Evolutionary conservation across 1,140 invertebrate genomes (phyloP).

Genomic region (Drosophila oshimai): DNA sequence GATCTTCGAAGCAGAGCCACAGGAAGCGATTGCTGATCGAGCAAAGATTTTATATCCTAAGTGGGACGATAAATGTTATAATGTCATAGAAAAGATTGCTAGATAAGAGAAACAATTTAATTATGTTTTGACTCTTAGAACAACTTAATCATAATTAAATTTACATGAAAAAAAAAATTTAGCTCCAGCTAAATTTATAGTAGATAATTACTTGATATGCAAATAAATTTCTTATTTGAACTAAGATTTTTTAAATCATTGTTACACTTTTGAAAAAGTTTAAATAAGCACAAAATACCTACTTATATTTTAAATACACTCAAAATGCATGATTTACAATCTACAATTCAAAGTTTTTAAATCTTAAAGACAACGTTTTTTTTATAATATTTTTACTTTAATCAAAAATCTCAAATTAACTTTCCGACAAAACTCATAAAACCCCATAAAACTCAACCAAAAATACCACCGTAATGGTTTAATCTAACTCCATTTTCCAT

Average conservation of each 20-base stretch:
- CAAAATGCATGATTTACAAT: too few relatives aligned
- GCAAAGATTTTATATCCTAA: constrained; percentile 6
- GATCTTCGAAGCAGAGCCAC: neutral
- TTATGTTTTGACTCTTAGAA: neutral
- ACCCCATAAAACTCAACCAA: neutral
- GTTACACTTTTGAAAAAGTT: too few relatives aligned
- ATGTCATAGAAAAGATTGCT: neutral
- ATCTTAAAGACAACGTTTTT: too few relatives aligned
- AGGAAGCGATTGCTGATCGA: constrained; percentile 18
- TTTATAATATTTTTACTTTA: too few relatives aligned
- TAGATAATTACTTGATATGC: too few relatives aligned
- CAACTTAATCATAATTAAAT: neutral
- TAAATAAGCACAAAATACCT: too few relatives aligned
- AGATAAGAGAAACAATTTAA: constrained; percentile 19
- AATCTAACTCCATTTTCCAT: constrained; percentile 26
- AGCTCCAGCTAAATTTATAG: neutral
- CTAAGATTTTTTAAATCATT: too few relatives aligned
- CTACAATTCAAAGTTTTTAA: too few relatives aligned
- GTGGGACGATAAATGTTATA: constrained; percentile 20
- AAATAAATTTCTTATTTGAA: too few relatives aligned
- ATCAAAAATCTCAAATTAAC: too few relatives aligned
- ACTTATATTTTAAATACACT: too few relatives aligned
- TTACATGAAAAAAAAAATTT: neutral
- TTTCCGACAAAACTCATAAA: neutral
- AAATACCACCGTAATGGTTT: neutral